A percentile compares a stretch with the other conserved stretches of the same genome.
Conservation (phyloP, 2,888 invertebrate genomes). For the Druceiella hillmani region DNA sequence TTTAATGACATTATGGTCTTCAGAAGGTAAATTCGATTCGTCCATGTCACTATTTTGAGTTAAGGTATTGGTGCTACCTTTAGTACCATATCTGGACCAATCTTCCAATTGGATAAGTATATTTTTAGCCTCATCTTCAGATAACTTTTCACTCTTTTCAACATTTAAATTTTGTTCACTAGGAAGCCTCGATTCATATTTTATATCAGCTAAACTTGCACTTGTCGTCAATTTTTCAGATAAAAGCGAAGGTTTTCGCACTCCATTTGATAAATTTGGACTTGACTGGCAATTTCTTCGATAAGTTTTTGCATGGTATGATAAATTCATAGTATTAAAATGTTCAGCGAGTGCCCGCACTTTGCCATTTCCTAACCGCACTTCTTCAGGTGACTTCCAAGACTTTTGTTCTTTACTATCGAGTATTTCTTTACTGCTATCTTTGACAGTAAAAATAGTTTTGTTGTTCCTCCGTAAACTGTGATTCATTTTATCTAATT, state of each 20-base stretch:
- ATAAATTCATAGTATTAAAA: conserved; percentile 53
- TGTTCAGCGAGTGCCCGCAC: conserved; percentile 67
- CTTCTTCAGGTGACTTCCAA: conserved; percentile 67
- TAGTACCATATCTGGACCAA: conserved; percentile 47
- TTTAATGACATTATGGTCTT: conserved; percentile 34
- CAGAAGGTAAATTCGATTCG: conserved; percentile 41
- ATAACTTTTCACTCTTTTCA: conserved; percentile 32
- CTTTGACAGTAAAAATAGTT: no score
- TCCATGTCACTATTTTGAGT: conserved; percentile 47
- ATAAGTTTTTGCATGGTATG: conserved; percentile 39
- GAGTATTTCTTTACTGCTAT: conserved; percentile 33
- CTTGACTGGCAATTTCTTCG: conserved; percentile 45
- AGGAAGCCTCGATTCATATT: conserved; percentile 37
- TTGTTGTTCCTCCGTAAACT: no score
- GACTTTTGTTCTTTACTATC: conserved; percentile 48
- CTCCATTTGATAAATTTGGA: conserved; percentile 39
- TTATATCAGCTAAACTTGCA: conserved; percentile 41
- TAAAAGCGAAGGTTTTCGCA: conserved; percentile 29
- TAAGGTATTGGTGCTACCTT: conserved; percentile 44
- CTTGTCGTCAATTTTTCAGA: conserved; percentile 35
- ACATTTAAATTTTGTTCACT: no score
- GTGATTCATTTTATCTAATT: no score
- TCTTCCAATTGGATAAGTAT: conserved; percentile 45
- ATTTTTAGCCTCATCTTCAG: conserved; percentile 45
- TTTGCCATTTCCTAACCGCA: conserved; percentile 61